A percentile compares a stretch with the other conserved stretches of the same genome.
phyloP scores from a whole-genome alignment of 1,140 invertebrate species.

The Caerostris darwini region DNA sequence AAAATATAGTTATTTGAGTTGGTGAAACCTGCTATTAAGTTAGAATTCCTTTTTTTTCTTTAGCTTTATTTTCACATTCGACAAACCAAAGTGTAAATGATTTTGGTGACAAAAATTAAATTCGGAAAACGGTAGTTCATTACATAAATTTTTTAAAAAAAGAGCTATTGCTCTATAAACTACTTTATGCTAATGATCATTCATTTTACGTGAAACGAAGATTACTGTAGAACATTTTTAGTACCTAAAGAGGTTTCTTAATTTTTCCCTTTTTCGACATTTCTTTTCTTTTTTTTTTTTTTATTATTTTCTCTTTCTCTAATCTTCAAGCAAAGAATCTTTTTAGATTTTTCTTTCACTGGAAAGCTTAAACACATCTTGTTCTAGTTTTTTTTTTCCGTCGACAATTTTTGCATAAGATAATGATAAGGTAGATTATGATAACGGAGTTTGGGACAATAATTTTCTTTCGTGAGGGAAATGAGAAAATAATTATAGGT shows the following conservation, averaged over 20 bases:
- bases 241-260: not conserved
- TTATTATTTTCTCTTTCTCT: too few species aligned
- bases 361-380: not conserved
- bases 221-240: not conserved
- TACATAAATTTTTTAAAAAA: not conserved
- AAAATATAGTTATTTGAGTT: too few species aligned
- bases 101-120: too few species aligned
- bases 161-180: not conserved
- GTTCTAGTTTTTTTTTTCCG: not conserved
- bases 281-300: not conserved
- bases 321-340: not conserved
- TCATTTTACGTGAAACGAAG: not conserved
- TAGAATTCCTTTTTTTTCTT: too few species aligned
- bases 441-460: not conserved
- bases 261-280: not conserved
- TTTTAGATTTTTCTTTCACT: not conserved
- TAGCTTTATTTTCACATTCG: too few species aligned
- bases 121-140: too few species aligned
- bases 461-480: not conserved
- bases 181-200: not conserved
- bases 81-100: too few species aligned
- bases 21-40: too few species aligned
- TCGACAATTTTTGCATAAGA: not conserved
- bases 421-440: conserved; percentile 35
- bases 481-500: conserved; percentile 26